phyloP scores from a whole-genome alignment of 2,797 vertebrate genomes.

The Emydoidea blandingii region DNA sequence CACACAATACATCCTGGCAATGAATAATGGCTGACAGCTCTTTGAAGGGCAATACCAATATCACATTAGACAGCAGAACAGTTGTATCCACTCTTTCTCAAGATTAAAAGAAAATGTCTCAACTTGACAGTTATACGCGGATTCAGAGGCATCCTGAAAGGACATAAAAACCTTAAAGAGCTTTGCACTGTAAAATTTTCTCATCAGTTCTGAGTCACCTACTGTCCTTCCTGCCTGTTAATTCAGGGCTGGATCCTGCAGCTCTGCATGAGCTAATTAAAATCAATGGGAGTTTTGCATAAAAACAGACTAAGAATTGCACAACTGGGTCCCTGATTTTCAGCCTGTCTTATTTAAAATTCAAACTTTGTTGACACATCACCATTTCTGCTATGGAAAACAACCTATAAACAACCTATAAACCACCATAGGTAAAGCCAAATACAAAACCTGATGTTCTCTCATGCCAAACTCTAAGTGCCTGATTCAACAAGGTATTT shows the following conservation, averaged over 20 bases:
- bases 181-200: not conserved
- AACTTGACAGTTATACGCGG: not conserved
- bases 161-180: not conserved
- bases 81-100: not conserved
- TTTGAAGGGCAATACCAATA: not conserved
- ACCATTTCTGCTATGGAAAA: not conserved
- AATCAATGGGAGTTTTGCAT: not conserved
- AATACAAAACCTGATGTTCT: constrained; percentile 23
- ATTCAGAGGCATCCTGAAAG: not conserved
- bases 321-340: not conserved
- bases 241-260: not conserved
- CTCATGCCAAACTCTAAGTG: not conserved
- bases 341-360: not conserved
- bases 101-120: not conserved
- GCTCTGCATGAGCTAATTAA: not conserved
- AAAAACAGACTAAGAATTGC: not conserved
- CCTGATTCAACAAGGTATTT: not conserved
- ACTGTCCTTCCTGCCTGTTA: not conserved
- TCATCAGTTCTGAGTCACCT: not conserved
- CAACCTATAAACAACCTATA: not conserved
- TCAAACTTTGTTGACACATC: not conserved
- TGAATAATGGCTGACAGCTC: not conserved
- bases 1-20: not conserved
- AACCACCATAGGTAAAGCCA: not conserved
- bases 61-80: not conserved